phyloP scores from a whole-genome alignment of 2,888 invertebrate species.

The Prenolepis imparis region DNA sequence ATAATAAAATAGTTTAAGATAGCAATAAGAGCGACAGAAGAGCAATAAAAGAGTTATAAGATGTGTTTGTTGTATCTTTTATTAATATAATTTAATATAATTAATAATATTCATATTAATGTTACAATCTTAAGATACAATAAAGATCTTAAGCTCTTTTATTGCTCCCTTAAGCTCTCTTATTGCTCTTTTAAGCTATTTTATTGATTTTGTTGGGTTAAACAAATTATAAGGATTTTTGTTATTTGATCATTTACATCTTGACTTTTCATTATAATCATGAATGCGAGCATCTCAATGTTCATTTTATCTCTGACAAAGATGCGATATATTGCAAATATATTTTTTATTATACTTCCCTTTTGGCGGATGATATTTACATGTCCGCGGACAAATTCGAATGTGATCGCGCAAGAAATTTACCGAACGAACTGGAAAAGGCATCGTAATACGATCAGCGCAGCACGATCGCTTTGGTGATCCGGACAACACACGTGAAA shows the following conservation, averaged over 20 bases:
- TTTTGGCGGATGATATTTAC: constrained; percentile 64
- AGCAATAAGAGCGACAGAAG: too few relatives aligned
- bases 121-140: background rate
- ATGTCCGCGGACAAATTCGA: constrained; percentile 76
- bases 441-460: constrained; percentile 81
- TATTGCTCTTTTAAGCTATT: too few relatives aligned
- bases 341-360: background rate
- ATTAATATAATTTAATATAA: too few relatives aligned
- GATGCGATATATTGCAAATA: background rate
- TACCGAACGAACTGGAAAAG: constrained; percentile 83
- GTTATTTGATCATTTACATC: background rate
- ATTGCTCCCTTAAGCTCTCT: too few relatives aligned
- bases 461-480: constrained; percentile 72
- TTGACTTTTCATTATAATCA: background rate
- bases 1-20: background rate
- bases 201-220: background rate
- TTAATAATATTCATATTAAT: background rate
- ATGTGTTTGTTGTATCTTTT: too few relatives aligned
- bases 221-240: background rate
- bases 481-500: constrained; percentile 77
- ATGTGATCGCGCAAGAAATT: constrained; percentile 82
- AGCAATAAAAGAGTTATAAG: too few relatives aligned
- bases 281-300: background rate
- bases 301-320: background rate
- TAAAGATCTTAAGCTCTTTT: background rate